Evolutionary conservation across 2,888 invertebrate species (phyloP).

Genomic region (Drosophila fungiperda): DNA sequence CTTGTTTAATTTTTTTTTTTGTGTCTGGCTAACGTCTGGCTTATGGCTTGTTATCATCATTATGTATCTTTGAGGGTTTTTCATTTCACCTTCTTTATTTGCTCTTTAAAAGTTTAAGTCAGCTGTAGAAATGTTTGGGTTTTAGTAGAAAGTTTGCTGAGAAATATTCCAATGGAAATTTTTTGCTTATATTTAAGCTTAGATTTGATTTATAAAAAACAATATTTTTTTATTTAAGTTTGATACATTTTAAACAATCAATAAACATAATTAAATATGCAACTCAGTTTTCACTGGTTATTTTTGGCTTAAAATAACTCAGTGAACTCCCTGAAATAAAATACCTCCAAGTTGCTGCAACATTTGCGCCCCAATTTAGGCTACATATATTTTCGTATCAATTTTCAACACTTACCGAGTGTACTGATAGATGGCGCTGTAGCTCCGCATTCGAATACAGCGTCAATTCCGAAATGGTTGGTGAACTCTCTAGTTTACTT

Average conservation of each 20-base stretch:
- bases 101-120: constrained; percentile 23
- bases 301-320: neutral
- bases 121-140: neutral
- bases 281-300: neutral
- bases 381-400: neutral
- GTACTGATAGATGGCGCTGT: constrained; percentile 91
- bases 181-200: neutral
- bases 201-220: neutral
- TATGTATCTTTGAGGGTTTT: constrained; percentile 27
- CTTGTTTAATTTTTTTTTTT: neutral
- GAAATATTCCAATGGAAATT: neutral
- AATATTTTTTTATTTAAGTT: neutral
- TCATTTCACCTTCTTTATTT: constrained; percentile 1
- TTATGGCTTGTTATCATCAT: constrained; percentile 47
- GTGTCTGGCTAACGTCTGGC: constrained; percentile 1
- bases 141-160: neutral
- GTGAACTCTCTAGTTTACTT: constrained; percentile 89
- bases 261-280: neutral
- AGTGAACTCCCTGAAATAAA: neutral
- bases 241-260: neutral
- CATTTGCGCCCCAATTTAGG: constrained; percentile 20
- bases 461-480: constrained; percentile 89
- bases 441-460: constrained; percentile 91
- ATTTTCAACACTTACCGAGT: constrained; percentile 90
- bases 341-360: constrained; percentile 27